Evolutionary conservation across 37 sponge, comb jelly and placozoan species (phyloP).

Genomic region (Geodia barretti): DNA sequence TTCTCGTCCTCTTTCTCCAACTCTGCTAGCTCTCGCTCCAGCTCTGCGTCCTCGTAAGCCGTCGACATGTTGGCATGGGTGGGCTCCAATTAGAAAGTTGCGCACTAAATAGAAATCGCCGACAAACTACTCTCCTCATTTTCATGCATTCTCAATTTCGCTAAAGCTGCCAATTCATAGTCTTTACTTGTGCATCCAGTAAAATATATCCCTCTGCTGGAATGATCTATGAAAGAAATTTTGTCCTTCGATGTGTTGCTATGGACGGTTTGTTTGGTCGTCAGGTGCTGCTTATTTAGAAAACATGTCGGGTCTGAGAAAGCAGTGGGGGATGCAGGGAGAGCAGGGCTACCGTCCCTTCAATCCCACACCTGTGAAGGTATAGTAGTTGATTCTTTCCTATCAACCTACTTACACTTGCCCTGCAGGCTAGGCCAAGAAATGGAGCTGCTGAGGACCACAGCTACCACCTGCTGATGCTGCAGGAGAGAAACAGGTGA

Average conservation of each 20-base stretch:
- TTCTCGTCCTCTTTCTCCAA: conserved; percentile 32
- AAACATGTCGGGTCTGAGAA: neutral
- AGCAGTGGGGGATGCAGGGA: neutral
- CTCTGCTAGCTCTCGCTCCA: conserved; percentile 29
- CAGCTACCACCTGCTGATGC: conserved; percentile 49
- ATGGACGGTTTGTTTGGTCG: neutral
- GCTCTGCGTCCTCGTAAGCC: neutral
- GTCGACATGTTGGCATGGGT: neutral
- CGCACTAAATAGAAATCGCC: conserved; percentile 11
- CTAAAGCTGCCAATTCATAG: no score
- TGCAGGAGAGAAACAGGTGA: conserved; percentile 79
- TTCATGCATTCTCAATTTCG: neutral
- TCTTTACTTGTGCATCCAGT: no score
- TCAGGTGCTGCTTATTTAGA: conserved; percentile 6
- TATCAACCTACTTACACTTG: no score
- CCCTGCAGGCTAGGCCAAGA: neutral
- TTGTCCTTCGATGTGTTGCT: neutral
- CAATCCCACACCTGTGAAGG: neutral
- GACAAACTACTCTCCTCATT: neutral
- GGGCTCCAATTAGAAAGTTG: conserved; percentile 13
- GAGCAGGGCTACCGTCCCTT: neutral
- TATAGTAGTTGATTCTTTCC: no score
- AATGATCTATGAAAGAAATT: no score
- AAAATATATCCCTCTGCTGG: no score
- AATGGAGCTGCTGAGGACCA: conserved; percentile 16